Evolutionary conservation across 1,140 invertebrate species (phyloP), one percentile per base, ranked within the genome.

Genomic region (Drosophila lowei): DNA sequence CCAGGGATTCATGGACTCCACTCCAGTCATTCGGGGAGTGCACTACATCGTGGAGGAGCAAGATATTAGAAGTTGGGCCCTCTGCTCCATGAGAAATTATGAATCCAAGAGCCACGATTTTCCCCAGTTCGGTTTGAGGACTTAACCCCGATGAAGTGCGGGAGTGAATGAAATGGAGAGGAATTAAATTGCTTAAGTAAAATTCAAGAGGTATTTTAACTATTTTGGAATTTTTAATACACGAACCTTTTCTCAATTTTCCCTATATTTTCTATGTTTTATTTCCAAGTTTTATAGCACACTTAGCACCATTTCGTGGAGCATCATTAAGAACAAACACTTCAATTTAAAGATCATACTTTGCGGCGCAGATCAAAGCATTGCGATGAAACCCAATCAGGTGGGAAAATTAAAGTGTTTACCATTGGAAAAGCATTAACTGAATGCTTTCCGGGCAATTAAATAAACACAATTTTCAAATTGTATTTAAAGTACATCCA

Each of bases 401-500:
- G 66, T 63, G 73, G 49, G 47, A 85, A 62, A 53, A 59, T 63
- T 68, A 72, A 86, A 86, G 68, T 59, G 70, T 71, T 71, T 48
- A 41, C 48, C 42, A 9, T 48, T 18, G 25, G 34, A 54, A 76
- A 68, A 65, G 53, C 59, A 65, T 62, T 44, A 59, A 59, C 52
- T 47, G 48, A 71, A 68, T 52, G 53, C 78, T 88, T 88, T 88
- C 83, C 84, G 75, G 75, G 62, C 83, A 88, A 88, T 88, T 88
- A 88, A 88, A 88, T 88, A 79, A 88, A 88, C 83, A 88, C 83
- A 88, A 88, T 88, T 88, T 88, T 76, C 78, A 83, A 88, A 88
- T 88, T 79, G 86, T 89, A 88, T 88, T 88, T 88, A 88, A 88
- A 88, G 78, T 83, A 88, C 70, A 88, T 8, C 8, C 8, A 9